Base-by-base conservation (phyloP, 2,797 vertebrate species). In the Rousettus madagascariensis region DNA sequence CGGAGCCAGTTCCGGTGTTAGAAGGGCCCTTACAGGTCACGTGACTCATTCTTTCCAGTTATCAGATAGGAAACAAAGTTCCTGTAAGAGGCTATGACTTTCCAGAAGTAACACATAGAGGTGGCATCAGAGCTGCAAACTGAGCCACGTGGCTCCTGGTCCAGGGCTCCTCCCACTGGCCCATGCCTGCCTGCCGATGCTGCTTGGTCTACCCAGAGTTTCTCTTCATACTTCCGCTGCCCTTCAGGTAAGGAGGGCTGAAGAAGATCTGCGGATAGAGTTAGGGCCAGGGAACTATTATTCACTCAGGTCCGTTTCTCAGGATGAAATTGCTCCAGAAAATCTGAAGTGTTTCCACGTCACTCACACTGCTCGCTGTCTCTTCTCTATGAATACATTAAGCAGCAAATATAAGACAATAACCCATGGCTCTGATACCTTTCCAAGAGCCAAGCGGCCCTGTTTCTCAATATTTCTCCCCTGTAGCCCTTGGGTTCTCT, bases 221-320 rank as follows among this genome's bases (percentile, higher is more conserved):
- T 61, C 33, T 72, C 13, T 61, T 74, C 30, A 57, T 20, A 9
- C 8, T 72, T 77, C 19, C 24, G 3, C 12, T 80, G 28, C 6
- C 13, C 83, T 16, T 26, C 8, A 33, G 30, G 2, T 22, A 61
- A 61, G 43, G 19, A 79, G 16, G 15, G 1, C 1, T 79, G 49
- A 74, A 20, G 10, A 69, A 69, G 51, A 83, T 6, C 49, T 71
- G n/a, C 78, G 15, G 63, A 51, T 16, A 55, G 43, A 66, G 46
- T 36, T 75, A 63, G 82, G 75, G 9, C 68, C 28, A 66, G 36
- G 33, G 24, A 72, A 69, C 36, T 65, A 10, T n/a, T 61, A n/a
- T 55, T 71, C 15, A 57, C 5, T 55, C n/a, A 53, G 19, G n/a
- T 83, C 83, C 82, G 75, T 49, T 78, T 77, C 89, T 96, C 36